Conservation (phyloP, 2,797 vertebrate species). For the Podargus strigoides region DNA sequence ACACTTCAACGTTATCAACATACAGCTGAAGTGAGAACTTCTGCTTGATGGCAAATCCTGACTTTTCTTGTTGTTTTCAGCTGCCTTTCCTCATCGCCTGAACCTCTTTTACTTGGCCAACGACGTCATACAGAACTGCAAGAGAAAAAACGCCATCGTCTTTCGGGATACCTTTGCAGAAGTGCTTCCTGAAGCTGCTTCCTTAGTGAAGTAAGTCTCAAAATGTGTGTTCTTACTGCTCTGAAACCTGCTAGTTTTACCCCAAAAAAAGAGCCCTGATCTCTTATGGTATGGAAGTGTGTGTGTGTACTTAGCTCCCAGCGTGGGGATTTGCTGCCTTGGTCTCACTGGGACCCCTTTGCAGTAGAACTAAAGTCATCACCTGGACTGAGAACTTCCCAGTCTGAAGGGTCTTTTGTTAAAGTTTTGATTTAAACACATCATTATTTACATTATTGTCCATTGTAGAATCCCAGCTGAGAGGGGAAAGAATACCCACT, state of each 20-base stretch:
- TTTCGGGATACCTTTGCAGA: constrained; percentile 91
- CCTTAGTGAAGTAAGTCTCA: constrained; percentile 91
- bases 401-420: background rate
- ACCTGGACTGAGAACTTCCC: too few relatives aligned
- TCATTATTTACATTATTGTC: background rate
- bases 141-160: constrained; percentile 91
- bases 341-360: background rate
- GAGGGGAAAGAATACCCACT: background rate
- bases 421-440: background rate
- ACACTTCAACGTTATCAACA: rapidly evolving
- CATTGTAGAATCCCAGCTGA: background rate
- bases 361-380: background rate
- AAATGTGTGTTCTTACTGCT: background rate
- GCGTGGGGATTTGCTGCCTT: background rate
- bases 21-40: too few relatives aligned
- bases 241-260: background rate
- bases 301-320: background rate
- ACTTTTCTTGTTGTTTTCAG: constrained; percentile 64
- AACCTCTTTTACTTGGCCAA: constrained; percentile 98
- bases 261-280: background rate
- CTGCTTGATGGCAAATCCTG: background rate
- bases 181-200: constrained; percentile 88
- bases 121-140: constrained; percentile 98
- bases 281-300: rapidly evolving
- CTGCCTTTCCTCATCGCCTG: constrained; percentile 89